Evolutionary conservation across 2,113 vertebrate species (phyloP).

Genomic region (Sinocyclocheilus anshuiensis): DNA sequence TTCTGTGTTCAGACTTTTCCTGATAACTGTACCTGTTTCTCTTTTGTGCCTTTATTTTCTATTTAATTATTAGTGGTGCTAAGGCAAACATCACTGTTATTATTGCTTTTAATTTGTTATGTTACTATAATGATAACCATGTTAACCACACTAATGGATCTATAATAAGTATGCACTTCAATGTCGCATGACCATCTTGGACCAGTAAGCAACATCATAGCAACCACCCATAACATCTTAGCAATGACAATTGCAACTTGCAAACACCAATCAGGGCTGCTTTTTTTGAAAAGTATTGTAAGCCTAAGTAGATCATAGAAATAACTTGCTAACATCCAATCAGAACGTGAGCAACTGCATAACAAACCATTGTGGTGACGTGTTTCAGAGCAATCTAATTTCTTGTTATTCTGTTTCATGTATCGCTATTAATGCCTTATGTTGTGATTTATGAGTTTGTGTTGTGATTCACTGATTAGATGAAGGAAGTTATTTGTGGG

Average conservation of each 20-base stretch:
- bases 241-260: not conserved
- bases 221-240: not conserved
- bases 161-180: not conserved
- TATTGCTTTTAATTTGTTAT: not conserved
- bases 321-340: not conserved
- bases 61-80: not conserved
- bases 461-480: not conserved
- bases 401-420: not conserved
- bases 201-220: not conserved
- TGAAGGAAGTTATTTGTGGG: slow-evolving; percentile 45
- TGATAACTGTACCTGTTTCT: not conserved
- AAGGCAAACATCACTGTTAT: not conserved
- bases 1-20: not conserved
- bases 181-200: not conserved
- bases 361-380: not conserved
- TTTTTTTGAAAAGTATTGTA: not conserved
- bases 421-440: slow-evolving; percentile 1
- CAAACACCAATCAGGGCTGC: not conserved
- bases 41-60: no score
- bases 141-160: not conserved
- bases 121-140: not conserved
- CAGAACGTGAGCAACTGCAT: not conserved
- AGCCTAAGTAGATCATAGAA: not conserved
- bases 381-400: not conserved
- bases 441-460: slow-evolving; percentile 14